Evolutionary conservation across 2,888 invertebrate genomes (phyloP), one percentile per base, ranked within the genome.

Genomic region (Epirrita christyi): DNA sequence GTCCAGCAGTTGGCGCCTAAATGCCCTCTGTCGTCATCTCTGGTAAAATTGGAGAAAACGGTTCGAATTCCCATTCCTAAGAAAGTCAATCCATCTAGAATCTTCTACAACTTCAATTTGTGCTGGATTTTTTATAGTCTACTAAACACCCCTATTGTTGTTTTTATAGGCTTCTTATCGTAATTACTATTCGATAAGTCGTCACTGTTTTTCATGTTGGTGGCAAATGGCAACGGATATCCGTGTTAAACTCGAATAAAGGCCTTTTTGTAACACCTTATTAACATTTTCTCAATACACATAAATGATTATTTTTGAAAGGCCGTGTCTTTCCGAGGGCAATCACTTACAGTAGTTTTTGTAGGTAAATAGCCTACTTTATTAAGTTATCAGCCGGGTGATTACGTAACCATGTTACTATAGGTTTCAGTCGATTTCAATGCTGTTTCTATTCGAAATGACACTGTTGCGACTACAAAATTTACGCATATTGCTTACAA

Each of bases 141-240:
- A 48, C 29, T 38, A 38, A 57, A 27, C 34, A 36, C 45, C 21
- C 37, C 21, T 28, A 51, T 46, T 51, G 50, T 43, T 6, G 45
- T 50, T 46, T 51, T 53, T 48, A 58, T 40, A 14, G 49, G 27
- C 38, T 49, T 59, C 45, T 59, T 55, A 59, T 54, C 52, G 6
- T 36, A 34, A 7, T 11, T 6, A 13, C 43, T 34, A 55, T 50
- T 55, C 40, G 40, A 44, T 55, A 41, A 41, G 34, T 21, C 2
- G 6, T 6, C 8, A 15, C 2, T 21, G 13, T 43, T 38, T 45
- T 53, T 46, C n/a, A 11, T 38, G 13, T 9, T 6, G 15, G 34
- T 15, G n/a, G 14, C 34, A 42, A 21, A 27, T 46, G 32, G 11
- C 14, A 21, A 27, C 52, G 53, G 53, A 58, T 53, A 53, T 58